Base-by-base conservation (phyloP, 2,113 vertebrate genomes). In the Daphoenositta chrysoptera region DNA sequence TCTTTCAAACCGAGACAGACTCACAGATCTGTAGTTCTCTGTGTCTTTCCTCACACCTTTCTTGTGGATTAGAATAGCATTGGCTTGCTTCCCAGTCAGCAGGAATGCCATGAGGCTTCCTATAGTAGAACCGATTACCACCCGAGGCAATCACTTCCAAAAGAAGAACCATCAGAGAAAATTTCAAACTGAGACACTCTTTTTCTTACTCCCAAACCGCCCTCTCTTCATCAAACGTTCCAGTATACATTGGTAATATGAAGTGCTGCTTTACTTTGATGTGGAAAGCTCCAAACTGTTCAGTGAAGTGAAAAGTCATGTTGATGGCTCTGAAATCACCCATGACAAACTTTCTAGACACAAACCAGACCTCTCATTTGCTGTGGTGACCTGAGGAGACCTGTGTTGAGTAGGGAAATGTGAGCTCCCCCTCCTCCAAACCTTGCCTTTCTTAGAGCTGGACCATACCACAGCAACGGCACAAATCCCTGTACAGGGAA, bases 341-440 rank as follows among this genome's bases (percentile, higher is more conserved):
- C 83, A 40, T 15, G 17, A 33, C 0, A 4, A 70, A 44, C 33
- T 85, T 20, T 42, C 58, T n/a, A 19, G 31, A 53, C 3, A 13
- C 33, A 53, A 40, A 53, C 9, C n/a, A 58, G 61, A 33, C 16
- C 88, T 75, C 28, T 64, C 17, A 6, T 51, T 53, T 28, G 0
- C 78, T 68, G 9, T 19, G 40, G 50, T 44, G 76, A 90, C 40
- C 44, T 47, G 57, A 76, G 86, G 48, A 93, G 47, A 79, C 30
- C 33, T 3, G 1, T 4, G 0, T 0, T 57, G 44, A 66, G 30
- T 5, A 23, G 13, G 15, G 53, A 48, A 79, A 51, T 9, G 2
- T 42, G 53, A 48, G 60, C 47, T 54, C 40, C 5, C 35, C 27
- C 28, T 83, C 40, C 63, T 83, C 39, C 60, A 94, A 26, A 48